These are phyloP conservation scores for Columba livia DNA, from an alignment of 2,113 vertebrate genomes.

Conservation along the genomic window DNA sequence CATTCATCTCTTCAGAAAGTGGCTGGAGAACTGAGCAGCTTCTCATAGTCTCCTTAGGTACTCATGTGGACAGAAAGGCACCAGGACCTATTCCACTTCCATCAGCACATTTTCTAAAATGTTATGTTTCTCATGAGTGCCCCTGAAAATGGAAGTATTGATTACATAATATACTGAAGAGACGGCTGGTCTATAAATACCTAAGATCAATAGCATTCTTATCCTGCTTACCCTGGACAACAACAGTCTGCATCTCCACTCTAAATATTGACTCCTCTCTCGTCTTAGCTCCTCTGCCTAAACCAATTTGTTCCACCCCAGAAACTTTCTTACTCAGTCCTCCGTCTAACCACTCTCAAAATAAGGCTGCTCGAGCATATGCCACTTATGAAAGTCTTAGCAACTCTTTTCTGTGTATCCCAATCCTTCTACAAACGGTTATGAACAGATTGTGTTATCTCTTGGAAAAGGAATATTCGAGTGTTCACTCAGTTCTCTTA, in stretches of 20 bases:
- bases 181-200: neutral
- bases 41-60: neutral
- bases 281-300: neutral
- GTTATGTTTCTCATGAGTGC: neutral
- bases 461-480: neutral
- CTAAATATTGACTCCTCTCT: neutral
- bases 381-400: neutral
- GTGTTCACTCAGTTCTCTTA: neutral
- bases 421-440: neutral
- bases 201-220: neutral
- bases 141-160: conserved; percentile 4
- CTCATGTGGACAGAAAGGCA: neutral
- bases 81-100: neutral
- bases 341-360: neutral
- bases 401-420: neutral
- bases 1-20: neutral
- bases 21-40: neutral
- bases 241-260: neutral
- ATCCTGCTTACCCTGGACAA: neutral
- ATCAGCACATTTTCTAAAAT: neutral
- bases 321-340: neutral
- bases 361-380: neutral
- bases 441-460: neutral
- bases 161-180: neutral
- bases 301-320: neutral